Percentiles rank a stretch among this genome's conserved stretches.
Conservation (phyloP, 2,797 vertebrate species). For the Darevskia nairensis region DNA sequence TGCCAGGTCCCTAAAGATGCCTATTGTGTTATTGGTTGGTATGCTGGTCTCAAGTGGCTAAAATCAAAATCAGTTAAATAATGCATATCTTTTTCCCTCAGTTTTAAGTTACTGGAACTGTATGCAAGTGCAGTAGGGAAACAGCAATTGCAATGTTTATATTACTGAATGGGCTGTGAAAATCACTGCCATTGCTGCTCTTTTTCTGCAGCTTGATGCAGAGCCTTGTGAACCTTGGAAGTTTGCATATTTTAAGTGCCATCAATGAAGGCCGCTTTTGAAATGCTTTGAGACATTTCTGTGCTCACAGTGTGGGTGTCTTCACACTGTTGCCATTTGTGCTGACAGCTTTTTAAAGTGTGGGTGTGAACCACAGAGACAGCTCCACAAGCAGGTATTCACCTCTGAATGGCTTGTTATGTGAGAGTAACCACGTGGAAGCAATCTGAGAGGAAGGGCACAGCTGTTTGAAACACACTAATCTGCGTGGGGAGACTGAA, state of each 20-base stretch:
- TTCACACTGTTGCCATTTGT: not conserved
- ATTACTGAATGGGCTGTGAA: too few species aligned
- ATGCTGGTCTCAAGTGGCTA: not conserved
- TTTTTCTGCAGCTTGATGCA: not conserved
- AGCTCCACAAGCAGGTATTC: not conserved
- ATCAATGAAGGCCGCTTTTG: not conserved
- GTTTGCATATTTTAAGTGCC: not conserved
- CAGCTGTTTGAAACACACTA: not conserved
- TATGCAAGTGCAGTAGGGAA: not conserved
- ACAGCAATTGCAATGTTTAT: not conserved
- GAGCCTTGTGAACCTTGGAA: not conserved
- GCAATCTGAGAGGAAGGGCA: not conserved
- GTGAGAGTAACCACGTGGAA: not conserved
- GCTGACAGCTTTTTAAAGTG: not conserved
- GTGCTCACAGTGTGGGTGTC: too few species aligned
- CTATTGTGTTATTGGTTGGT: not conserved
- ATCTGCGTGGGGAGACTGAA: not conserved
- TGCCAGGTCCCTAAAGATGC: not conserved
- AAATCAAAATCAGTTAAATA: not conserved
- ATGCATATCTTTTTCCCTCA: too few species aligned
- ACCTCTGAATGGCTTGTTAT: not conserved
- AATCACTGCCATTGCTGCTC: not conserved
- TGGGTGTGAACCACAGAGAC: not conserved
- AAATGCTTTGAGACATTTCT: not conserved
- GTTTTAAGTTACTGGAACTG: not conserved